Base-by-base conservation (phyloP, 2,113 vertebrate species). In the Sterna hirundo region DNA sequence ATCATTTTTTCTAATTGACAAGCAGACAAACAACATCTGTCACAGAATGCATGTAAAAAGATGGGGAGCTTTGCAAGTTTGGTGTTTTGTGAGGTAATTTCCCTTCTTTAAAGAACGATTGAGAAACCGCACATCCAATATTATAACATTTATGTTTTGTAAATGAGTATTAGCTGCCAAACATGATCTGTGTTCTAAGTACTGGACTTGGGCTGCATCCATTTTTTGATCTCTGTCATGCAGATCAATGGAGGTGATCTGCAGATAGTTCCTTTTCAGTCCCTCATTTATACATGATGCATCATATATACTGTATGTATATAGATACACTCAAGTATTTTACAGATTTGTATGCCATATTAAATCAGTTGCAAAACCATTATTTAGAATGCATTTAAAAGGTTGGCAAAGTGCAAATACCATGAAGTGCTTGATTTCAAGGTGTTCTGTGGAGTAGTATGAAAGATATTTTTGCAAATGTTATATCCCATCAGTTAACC, bases 211-310 rank as follows among this genome's bases (percentile, higher is more conserved):
- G 11, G 2, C 19, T 88, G 9, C 15, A 64, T 21, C 1, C 6
- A 18, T 42, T 55, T 75, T 27, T 75, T 54, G 3, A 51, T 66
- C 8, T 44, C 13, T 40, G 44, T 19, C 36, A 25, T 42, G 6
- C 7, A 44, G 5, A 5, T 75, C 18, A 54, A 66, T 83, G 65
- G 65, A 81, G 0, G 13, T 21, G 9, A 20, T 70, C 20, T 46
- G 9, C 25, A 85, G 17, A 58, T 5, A 38, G 3, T 14, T 75
- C 23, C 5, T 62, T 79, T 72, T 85, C 40, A 40, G 18, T 47
- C 8, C 5, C 14, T 34, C 2, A 1, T 17, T 10, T 46, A 36
- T 23, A 21, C 27, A 13, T 25, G 7, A 15, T n/a, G 11, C 8
- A 52, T 19, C 54, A 15, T 10, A 47, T 55, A 29, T 44, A 62